A percentile compares a stretch with the other conserved stretches of the same genome.
Evolutionary conservation across 1,140 invertebrate species (phyloP).

Genomic region (Sinonovacula constricta): DNA sequence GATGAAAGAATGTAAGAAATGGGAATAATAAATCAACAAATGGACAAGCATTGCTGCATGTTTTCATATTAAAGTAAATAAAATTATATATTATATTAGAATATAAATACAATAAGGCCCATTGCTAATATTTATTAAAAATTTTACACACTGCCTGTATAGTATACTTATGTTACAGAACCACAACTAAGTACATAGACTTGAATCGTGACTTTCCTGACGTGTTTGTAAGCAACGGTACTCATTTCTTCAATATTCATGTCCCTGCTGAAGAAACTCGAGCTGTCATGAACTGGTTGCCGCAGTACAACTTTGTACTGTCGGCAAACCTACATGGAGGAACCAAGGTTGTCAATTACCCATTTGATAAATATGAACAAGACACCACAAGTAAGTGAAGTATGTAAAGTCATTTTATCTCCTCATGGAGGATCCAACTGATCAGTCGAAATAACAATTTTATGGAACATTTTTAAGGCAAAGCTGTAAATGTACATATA

Average conservation of each 20-base stretch:
- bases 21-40: too few relatives aligned
- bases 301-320: conserved; percentile 91
- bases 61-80: too few relatives aligned
- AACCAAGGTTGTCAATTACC: conserved; percentile 93
- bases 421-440: background rate
- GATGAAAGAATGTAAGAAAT: too few relatives aligned
- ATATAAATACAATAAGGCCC: too few relatives aligned
- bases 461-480: background rate
- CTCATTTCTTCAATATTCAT: too few relatives aligned
- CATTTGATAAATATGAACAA: conserved; percentile 83
- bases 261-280: conserved; percentile 83
- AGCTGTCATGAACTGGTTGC: conserved; percentile 95
- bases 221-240: background rate
- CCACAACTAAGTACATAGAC: background rate
- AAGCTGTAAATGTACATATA: background rate
- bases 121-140: too few relatives aligned
- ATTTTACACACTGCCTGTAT: too few relatives aligned
- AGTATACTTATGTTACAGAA: background rate
- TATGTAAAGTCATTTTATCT: background rate
- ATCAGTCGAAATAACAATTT: background rate
- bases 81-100: too few relatives aligned
- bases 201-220: background rate
- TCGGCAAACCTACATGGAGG: conserved; percentile 98
- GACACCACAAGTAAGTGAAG: background rate
- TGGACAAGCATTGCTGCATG: too few relatives aligned